A percentile compares a stretch with the other conserved stretches of the same genome.
These are phyloP conservation scores for Tetrapedia diversipes DNA, from an alignment of 2,888 invertebrate species.

Conservation along the genomic window DNA sequence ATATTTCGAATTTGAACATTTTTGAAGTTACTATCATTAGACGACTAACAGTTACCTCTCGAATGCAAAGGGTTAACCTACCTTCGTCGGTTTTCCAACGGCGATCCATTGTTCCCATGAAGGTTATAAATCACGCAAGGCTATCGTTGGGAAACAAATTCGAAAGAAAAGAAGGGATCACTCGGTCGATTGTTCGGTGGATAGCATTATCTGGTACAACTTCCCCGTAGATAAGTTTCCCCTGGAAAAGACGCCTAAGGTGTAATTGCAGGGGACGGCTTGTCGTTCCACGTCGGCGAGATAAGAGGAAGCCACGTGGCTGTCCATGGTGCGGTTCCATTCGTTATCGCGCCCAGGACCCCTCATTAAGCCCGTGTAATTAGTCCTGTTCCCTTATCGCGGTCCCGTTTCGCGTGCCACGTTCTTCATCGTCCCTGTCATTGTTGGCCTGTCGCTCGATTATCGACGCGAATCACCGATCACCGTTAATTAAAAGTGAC, in stretches of 20 bases:
- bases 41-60: too few species aligned
- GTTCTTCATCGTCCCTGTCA: constrained; percentile 33
- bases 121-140: too few species aligned
- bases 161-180: neutral
- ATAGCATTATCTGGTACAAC: neutral
- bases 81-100: too few species aligned
- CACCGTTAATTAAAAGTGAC: constrained; percentile 71
- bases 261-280: constrained; percentile 18
- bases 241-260: neutral
- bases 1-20: too few species aligned
- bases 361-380: constrained; percentile 64
- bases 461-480: constrained; percentile 71
- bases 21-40: too few species aligned
- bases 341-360: constrained; percentile 49
- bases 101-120: too few species aligned
- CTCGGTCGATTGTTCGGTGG: neutral
- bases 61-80: too few species aligned
- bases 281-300: constrained; percentile 6
- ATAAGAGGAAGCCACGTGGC: constrained; percentile 58
- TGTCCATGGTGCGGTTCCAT: constrained; percentile 21
- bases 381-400: constrained; percentile 61
- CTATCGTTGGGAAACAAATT: neutral
- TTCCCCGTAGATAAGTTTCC: constrained; percentile 9
- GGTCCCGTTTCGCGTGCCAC: constrained; percentile 40
- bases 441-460: constrained; percentile 61